Conservation (phyloP, 2,888 invertebrate species). For the Crematogaster levior region DNA sequence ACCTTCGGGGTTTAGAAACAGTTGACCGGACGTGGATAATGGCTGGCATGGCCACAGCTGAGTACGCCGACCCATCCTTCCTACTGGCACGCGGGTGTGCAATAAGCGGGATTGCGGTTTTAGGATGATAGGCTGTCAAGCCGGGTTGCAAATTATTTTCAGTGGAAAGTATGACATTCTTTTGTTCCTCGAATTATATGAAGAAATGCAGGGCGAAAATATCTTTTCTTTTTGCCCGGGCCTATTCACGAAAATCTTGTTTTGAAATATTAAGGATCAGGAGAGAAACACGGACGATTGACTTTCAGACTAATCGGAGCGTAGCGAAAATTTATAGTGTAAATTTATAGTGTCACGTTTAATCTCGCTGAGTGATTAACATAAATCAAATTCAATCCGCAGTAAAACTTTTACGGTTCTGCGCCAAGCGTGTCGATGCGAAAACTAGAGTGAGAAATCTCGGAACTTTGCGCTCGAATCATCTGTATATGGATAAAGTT, state of each 20-base stretch:
- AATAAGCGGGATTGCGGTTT: slow-evolving; percentile 83
- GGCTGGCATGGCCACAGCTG: slow-evolving; percentile 76
- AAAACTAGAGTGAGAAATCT: slow-evolving; percentile 9
- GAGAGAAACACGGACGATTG: slow-evolving; percentile 1
- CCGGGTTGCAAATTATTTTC: slow-evolving; percentile 81
- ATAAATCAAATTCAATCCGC: slow-evolving; percentile 4
- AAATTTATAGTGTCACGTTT: slow-evolving; percentile 25
- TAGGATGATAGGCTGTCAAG: slow-evolving; percentile 82
- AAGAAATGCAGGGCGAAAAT: slow-evolving; percentile 6
- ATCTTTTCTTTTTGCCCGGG: background rate
- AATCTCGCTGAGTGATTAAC: background rate
- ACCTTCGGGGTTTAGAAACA: slow-evolving; percentile 75
- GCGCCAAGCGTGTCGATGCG: background rate
- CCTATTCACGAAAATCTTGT: slow-evolving; percentile 1
- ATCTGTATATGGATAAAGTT: background rate
- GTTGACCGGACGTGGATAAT: slow-evolving; percentile 83
- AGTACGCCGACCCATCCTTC: slow-evolving; percentile 76
- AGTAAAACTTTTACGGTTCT: slow-evolving; percentile 14
- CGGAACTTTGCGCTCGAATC: background rate
- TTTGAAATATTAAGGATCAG: background rate
- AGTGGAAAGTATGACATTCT: slow-evolving; percentile 62
- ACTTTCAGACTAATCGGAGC: slow-evolving; percentile 17
- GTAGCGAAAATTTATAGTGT: background rate
- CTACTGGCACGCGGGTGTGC: slow-evolving; percentile 77
- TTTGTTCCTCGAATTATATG: slow-evolving; percentile 56